These are phyloP conservation scores for Pseudococcus longispinus DNA, from an alignment of 2,888 invertebrate species.

Conservation along the genomic window DNA sequence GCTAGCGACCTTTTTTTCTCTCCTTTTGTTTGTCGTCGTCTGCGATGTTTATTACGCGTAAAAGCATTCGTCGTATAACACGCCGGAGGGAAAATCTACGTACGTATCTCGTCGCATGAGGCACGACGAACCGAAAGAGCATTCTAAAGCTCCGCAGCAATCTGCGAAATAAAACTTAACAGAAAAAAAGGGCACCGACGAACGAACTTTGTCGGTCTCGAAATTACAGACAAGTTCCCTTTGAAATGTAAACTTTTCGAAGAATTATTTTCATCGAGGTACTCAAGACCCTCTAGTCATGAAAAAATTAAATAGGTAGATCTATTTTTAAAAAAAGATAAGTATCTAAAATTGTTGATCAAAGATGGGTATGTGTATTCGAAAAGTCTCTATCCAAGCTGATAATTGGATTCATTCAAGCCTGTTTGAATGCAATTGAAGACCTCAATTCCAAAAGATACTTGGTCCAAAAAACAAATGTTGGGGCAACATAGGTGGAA, in stretches of 20 bases:
- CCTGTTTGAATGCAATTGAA: too few species aligned
- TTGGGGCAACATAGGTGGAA: too few species aligned
- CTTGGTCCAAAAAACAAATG: too few species aligned
- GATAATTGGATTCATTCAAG: too few species aligned
- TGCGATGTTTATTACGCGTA: conserved; percentile 37
- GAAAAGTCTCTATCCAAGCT: too few species aligned
- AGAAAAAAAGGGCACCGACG: neutral
- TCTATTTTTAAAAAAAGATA: too few species aligned
- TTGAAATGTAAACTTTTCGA: conserved; percentile 9
- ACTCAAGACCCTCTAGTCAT: neutral
- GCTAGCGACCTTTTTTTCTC: neutral
- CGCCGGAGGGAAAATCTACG: neutral
- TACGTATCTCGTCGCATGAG: neutral
- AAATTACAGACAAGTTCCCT: conserved; percentile 7
- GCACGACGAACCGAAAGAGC: neutral
- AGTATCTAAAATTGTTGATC: too few species aligned
- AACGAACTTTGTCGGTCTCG: neutral
- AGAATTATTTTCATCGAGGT: neutral
- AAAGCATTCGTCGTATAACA: neutral
- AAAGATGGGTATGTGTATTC: too few species aligned
- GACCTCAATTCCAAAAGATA: too few species aligned
- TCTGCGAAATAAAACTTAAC: neutral
- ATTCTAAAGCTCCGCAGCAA: neutral
- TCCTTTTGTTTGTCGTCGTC: conserved; percentile 19
- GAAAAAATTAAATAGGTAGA: too few species aligned